These are phyloP conservation scores for Chondrilla cf. caribensis DNA, from an alignment of 37 sponge, comb jelly and placozoan species.

Conservation along the genomic window DNA sequence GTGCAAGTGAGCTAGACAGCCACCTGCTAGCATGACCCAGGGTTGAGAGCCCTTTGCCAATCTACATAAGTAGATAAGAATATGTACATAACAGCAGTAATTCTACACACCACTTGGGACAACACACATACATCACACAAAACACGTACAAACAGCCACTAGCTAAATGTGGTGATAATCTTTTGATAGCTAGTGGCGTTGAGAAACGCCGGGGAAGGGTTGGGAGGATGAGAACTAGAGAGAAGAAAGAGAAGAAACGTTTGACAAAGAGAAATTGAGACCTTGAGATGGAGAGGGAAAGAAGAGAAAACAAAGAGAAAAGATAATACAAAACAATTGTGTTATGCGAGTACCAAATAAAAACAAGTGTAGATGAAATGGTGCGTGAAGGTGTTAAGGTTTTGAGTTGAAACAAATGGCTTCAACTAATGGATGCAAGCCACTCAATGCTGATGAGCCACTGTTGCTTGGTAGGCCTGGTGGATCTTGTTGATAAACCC, in stretches of 20 bases:
- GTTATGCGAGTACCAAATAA: too few species aligned
- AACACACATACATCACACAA: neutral
- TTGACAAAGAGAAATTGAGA: neutral
- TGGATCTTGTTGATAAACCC: conserved; percentile 50
- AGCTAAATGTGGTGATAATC: conserved; percentile 14
- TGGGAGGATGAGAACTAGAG: neutral
- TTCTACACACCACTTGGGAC: too few species aligned
- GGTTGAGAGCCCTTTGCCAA: too few species aligned
- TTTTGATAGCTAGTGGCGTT: neutral
- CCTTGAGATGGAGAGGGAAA: neutral
- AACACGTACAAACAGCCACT: neutral
- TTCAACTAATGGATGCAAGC: neutral
- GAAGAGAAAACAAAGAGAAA: neutral
- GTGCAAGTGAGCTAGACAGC: too few species aligned
- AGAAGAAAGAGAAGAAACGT: neutral
- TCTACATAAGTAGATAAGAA: too few species aligned
- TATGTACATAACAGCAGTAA: too few species aligned
- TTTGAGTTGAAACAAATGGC: too few species aligned
- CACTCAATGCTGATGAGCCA: neutral
- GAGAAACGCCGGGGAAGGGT: neutral
- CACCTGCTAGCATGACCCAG: too few species aligned
- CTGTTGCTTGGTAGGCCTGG: conserved; percentile 35
- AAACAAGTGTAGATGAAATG: too few species aligned
- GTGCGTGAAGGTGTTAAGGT: too few species aligned
- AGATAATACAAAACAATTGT: neutral